Base-by-base conservation (phyloP, 2,113 vertebrate species). In the Poicephalus gulielmi region DNA sequence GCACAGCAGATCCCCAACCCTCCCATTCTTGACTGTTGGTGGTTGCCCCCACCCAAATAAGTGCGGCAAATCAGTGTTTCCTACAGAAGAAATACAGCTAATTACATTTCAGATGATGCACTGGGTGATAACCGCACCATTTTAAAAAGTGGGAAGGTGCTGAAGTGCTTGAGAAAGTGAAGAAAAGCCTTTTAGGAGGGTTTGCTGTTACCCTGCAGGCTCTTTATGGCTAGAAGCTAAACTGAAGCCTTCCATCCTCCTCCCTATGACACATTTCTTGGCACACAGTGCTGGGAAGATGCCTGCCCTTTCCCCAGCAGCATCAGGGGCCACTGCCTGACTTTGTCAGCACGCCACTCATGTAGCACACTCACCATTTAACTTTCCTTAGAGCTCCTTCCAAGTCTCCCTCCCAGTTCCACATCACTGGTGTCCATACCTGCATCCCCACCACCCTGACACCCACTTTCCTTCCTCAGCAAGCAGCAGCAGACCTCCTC, bases 401-500 rank as follows among this genome's bases (percentile, higher is more conserved):
- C 2, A 15, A 70, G 12, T 33, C 41, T 70, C 37, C 25, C 18
- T 6, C 11, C 39, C 31, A 59, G 4, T 18, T 57, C 46, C 41
- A 6, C 33, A n/a, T 19, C 14, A 0, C 7, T 17, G 22, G 20
- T 53, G 28, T 15, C 66, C 3, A 0, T 5, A 11, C 8, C 47
- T 2, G 0, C 63, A n/a, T n/a, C 24, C 20, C 12, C 49, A 64
- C 9, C 2, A 60, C 7, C 22, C 9, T 2, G 0, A 16, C 2
- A 28, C 11, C 7, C 10, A 1, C 19, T 44, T 35, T 8, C 19
- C 17, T 15, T 10, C 35, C 30, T 37, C 8, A 4, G 17, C 12
- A 30, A 41, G n/a, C 18, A 66, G 71, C 33, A 71, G 35, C 11
- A 43, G 17, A 17, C 10, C 3, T 22, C n/a, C 13, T 18, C 49